phyloP scores from a whole-genome alignment of 1,140 invertebrate species.

The Camponotus vicinus region DNA sequence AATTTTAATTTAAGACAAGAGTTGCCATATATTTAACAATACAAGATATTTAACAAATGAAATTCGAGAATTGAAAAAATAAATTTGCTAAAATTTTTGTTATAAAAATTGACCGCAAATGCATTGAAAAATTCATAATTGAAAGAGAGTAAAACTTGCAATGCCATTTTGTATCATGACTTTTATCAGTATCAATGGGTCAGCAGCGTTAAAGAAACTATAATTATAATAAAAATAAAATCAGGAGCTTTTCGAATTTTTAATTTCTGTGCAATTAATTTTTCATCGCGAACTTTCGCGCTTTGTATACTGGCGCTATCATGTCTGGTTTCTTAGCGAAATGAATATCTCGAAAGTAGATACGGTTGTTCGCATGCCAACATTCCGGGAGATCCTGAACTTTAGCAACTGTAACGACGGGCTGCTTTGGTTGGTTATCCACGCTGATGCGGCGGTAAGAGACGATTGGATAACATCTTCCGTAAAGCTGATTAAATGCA shows the following conservation, averaged over 20 bases:
- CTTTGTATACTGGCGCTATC: background rate
- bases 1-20: background rate
- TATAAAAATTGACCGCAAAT: background rate
- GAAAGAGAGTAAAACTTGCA: background rate
- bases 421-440: slow-evolving; percentile 45
- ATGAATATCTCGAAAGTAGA: slow-evolving; percentile 19
- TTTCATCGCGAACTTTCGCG: background rate
- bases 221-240: background rate
- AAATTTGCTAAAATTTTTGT: background rate
- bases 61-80: background rate
- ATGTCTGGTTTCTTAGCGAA: slow-evolving; percentile 5
- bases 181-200: background rate
- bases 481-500: slow-evolving; percentile 52
- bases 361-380: slow-evolving; percentile 20
- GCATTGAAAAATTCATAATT: background rate
- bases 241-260: background rate
- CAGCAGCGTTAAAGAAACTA: background rate
- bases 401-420: slow-evolving; percentile 35
- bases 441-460: slow-evolving; percentile 3
- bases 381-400: slow-evolving; percentile 24
- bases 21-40: too few relatives aligned
- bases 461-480: slow-evolving; percentile 54
- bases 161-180: background rate
- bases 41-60: background rate
- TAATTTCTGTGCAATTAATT: background rate